A percentile compares a stretch with the other conserved stretches of the same genome.
phyloP scores from a whole-genome alignment of 2,797 vertebrate genomes.

The Eulemur albifrons region DNA sequence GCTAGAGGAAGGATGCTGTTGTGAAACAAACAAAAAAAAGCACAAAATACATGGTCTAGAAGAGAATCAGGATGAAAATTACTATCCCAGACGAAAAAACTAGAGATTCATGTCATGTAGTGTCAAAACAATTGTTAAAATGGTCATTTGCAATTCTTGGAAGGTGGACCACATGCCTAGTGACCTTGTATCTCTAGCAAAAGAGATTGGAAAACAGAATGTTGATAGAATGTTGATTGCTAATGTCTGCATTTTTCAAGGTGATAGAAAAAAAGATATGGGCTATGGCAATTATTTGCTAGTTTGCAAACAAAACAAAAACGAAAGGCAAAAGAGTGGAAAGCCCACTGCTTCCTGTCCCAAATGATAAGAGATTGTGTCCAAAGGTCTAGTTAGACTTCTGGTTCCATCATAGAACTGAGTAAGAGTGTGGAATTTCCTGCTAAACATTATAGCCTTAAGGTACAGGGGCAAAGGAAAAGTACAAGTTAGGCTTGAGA shows the following conservation, averaged over 20 bases:
- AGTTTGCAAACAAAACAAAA: neutral
- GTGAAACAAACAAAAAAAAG: neutral
- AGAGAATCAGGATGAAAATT: neutral
- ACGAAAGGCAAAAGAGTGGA: neutral
- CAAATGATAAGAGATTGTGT: neutral
- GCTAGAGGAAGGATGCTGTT: neutral
- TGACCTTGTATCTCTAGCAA: neutral
- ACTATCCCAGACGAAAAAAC: neutral
- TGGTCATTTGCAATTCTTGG: neutral
- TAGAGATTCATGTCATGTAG: neutral
- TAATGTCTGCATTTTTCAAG: neutral
- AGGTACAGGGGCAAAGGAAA: neutral
- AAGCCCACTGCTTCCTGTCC: neutral
- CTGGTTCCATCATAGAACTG: neutral
- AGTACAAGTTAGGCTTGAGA: neutral
- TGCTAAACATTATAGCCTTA: neutral
- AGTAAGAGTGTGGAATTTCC: neutral
- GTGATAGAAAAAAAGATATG: neutral
- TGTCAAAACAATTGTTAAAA: neutral
- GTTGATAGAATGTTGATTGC: neutral
- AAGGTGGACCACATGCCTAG: neutral
- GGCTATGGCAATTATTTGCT: neutral
- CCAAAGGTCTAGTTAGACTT: neutral
- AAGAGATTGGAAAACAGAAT: neutral
- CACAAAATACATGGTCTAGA: neutral